Evolutionary conservation across 2,113 vertebrate species (phyloP).

Genomic region (Strix aluco): DNA sequence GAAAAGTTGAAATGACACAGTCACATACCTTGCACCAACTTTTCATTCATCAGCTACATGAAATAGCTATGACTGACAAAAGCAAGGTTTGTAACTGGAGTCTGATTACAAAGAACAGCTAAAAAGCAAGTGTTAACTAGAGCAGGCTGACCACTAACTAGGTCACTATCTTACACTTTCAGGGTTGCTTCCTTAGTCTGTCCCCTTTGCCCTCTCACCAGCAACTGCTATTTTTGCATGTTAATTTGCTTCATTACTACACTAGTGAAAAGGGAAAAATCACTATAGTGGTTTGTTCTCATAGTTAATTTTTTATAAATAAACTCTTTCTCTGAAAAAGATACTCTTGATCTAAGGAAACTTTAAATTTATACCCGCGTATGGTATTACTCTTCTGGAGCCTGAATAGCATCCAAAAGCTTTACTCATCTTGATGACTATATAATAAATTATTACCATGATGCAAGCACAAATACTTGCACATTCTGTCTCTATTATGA

Average conservation of each 20-base stretch:
- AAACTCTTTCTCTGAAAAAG: neutral
- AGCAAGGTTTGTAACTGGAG: neutral
- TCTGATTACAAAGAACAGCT: neutral
- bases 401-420: neutral
- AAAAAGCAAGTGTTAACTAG: neutral
- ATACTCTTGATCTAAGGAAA: neutral
- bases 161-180: neutral
- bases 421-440: neutral
- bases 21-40: neutral
- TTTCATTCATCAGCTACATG: neutral
- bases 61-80: neutral
- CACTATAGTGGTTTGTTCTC: neutral
- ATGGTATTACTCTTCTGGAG: neutral
- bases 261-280: neutral
- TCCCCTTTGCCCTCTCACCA: neutral
- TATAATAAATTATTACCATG: slow-evolving; percentile 22
- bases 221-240: neutral
- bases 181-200: neutral
- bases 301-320: neutral
- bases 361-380: neutral
- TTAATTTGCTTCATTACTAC: neutral
- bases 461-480: slow-evolving; percentile 5
- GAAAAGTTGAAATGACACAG: neutral
- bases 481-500: neutral
- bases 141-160: neutral